Base-by-base conservation (phyloP, 1,140 invertebrate genomes). In the Campoletis sonorensis region DNA sequence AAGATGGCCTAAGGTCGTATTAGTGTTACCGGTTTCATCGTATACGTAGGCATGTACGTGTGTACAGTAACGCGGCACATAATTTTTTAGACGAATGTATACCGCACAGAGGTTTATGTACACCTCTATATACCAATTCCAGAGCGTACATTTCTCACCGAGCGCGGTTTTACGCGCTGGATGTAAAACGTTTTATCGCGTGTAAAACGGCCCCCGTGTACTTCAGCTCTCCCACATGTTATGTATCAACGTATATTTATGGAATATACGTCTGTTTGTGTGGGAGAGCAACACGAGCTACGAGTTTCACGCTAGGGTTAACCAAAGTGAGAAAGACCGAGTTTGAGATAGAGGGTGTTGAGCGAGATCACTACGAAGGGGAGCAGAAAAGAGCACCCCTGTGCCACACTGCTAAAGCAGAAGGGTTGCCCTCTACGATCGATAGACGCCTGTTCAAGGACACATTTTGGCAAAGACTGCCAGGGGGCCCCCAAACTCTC, bases 171-270 rank as follows among this genome's bases (percentile, higher is more conserved):
- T 75, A 64, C 81, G 71, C 78, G 64, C 49, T 81, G 81, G 81
- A 71, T 76, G 81, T 82, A 85, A 85, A 85, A 85, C 77, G 83
- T 75, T 85, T 86, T 85, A 86, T 86, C 83, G 84, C 80, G 84
- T 85, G 84, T 85, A 86, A 86, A 86, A 85, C 83, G 83, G 83
- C 72, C 72, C 71, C 72, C 26, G 40, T 37, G 71, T 73, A 73
- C 40, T 45, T 13, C 8, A 45, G 40, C 40, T 45, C 30, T 23
- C 64, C 15, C 64, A 27, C 27, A 68, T 23, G 23, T 21, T 58
- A n/a, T 58, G 21, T 58, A 58, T 58, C 54, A 58, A 23, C 21
- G 21, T 58, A 58, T 58, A 58, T 58, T n/a, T 58, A 58, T 58
- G 54, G 18, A 58, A 21, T 8, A 58, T 58, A 58, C 8, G 54